phyloP scores from a whole-genome alignment of 2,888 invertebrate species.

The Clunio marinus region DNA sequence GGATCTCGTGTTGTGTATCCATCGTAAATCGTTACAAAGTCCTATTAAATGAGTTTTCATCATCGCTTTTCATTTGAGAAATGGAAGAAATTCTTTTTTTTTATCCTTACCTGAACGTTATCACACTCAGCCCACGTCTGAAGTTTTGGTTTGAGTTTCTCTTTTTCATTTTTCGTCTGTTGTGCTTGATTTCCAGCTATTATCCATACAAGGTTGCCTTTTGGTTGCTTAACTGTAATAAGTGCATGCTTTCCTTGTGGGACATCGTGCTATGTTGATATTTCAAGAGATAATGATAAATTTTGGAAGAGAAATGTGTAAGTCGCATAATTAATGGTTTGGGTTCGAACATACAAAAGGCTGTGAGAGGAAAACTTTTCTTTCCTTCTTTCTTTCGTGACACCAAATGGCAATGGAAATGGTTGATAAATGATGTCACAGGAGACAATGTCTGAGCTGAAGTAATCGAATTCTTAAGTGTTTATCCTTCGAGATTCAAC shows the following conservation, averaged over 20 bases:
- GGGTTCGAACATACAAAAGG: not conserved
- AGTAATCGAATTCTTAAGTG: no score
- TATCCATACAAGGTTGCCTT: slow-evolving; percentile 80
- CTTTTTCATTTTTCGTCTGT: slow-evolving; percentile 58
- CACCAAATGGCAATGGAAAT: no score
- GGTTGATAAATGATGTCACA: no score
- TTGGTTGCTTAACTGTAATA: slow-evolving; percentile 78
- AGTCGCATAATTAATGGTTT: slow-evolving; percentile 4
- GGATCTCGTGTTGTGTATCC: slow-evolving; percentile 85
- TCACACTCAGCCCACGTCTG: slow-evolving; percentile 83
- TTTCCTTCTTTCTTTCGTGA: no score
- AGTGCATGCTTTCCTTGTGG: slow-evolving; percentile 83
- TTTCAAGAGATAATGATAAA: not conserved
- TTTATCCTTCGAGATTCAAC: no score
- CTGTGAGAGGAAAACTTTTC: not conserved
- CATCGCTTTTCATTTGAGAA: no score
- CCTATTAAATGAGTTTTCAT: no score
- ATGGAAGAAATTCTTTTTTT: not conserved
- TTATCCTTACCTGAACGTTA: slow-evolving; percentile 60
- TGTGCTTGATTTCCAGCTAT: slow-evolving; percentile 69
- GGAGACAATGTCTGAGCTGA: no score
- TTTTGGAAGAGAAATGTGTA: not conserved
- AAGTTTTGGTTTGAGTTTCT: slow-evolving; percentile 53
- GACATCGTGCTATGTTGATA: slow-evolving; percentile 64
- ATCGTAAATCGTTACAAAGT: slow-evolving; percentile 84